Base-by-base conservation (phyloP, 2,113 vertebrate species). In the Heterotilapia buettikoferi region DNA sequence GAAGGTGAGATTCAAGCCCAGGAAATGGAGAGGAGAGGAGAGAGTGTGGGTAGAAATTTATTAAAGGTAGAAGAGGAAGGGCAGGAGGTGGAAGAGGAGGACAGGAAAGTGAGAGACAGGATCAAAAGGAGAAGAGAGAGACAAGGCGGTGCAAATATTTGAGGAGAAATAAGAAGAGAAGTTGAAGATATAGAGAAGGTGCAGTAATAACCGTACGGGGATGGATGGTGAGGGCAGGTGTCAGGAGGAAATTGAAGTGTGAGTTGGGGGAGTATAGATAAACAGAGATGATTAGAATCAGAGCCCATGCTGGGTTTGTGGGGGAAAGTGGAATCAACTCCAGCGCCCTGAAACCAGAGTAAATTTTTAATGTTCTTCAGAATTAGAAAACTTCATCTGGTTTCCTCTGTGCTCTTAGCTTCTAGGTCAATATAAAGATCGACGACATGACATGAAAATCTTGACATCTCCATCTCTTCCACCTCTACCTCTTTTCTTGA, bases 91-190 rank as follows among this genome's bases (percentile, higher is more conserved):
- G 61, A 76, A 6, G 45, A 29, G 38, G 12, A 33, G 7, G 80
- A 89, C 24, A 43, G 18, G 52, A 56, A 33, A 40, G 13, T 36
- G 63, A 82, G 40, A 38, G 73, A 56, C 50, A 66, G 66, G 50
- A 71, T 47, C 47, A 83, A 33, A 78, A 84, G 59, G 71, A 86
- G 80, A 26, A 16, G 12, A 78, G 82, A 85, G 63, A 89, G 52
- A 90, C 57, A 89, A 84, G 81, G 63, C 5, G 63, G 61, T 26
- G 84, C 82, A 92, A 90, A 91, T 86, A 92, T 84, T 88, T 88
- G 80, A 86, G 84, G 85, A 83, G 80, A 38, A 86, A 89, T 29
- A 71, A 36, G 54, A 90, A 50, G 54, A 90, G 71, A 7, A 86
- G 84, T 45, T 63, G 79, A 52, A 84, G 91, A 57, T 83, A 16